Evolutionary conservation across 2,888 invertebrate species (phyloP).

Genomic region (Melanargia galathea): DNA sequence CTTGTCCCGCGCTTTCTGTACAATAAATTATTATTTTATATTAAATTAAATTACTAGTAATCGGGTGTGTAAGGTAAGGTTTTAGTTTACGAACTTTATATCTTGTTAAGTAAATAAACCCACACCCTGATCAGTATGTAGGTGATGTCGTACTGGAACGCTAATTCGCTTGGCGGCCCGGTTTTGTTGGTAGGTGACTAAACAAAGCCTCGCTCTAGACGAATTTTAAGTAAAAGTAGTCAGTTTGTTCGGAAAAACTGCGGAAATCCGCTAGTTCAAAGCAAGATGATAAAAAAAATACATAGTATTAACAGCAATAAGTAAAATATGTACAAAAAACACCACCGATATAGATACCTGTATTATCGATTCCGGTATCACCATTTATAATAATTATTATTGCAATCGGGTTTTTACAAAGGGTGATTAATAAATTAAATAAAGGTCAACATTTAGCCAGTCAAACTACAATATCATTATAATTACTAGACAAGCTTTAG

Average conservation of each 20-base stretch:
- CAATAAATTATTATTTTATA: too few species aligned
- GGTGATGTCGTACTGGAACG: too few species aligned
- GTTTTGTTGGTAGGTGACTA: too few species aligned
- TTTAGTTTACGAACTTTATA: too few species aligned
- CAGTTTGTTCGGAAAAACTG: neutral
- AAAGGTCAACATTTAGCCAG: neutral
- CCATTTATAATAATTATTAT: conserved; percentile 17
- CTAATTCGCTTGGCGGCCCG: too few species aligned
- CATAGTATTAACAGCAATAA: neutral
- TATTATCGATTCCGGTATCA: conserved; percentile 20
- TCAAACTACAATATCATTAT: neutral
- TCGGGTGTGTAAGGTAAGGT: too few species aligned
- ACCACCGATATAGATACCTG: neutral
- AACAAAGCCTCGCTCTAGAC: too few species aligned
- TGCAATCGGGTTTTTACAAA: conserved; percentile 20
- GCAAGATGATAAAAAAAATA: neutral
- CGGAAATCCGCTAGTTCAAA: neutral
- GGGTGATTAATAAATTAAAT: conserved; percentile 10
- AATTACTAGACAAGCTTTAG: neutral
- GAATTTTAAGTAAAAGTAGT: too few species aligned
- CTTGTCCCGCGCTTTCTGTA: too few species aligned
- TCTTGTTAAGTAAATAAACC: too few species aligned
- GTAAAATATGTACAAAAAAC: conserved; percentile 2
- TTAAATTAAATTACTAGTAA: too few species aligned
- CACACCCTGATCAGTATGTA: too few species aligned